Base-by-base conservation (phyloP, 2,113 vertebrate genomes). In the Pachypanchax playfairii region DNA sequence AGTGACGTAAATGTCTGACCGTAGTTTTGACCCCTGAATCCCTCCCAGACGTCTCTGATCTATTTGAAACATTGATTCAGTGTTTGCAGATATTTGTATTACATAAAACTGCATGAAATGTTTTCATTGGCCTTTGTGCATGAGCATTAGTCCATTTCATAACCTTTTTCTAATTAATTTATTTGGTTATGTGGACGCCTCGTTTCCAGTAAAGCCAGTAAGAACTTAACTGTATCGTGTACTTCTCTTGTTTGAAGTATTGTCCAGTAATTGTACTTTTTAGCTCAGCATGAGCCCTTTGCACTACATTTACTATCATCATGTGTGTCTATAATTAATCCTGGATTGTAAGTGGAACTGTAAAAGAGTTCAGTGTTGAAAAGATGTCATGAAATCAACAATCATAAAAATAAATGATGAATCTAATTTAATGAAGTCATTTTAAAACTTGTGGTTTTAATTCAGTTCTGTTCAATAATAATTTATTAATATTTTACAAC, bases 231-330 rank as follows among this genome's bases (percentile, higher is more conserved):
- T 20, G 43, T 20, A 15, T 46, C 21, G 2, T n/a, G n/a, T n/a
- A 3, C 3, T 57, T 52, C 18, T 11, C 22, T 26, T 14, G 15
- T 25, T 56, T 59, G 29, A 36, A 59, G 21, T 26, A 11, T 70
- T 36, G 47, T 5, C 26, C 18, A 21, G 31, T 21, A 48, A 5
- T 46, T 62, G 38, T 35, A 55, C 17, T 26, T 53, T 14, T 58
- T 44, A 26, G 38, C 39, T 58, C 33, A 49, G 54, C 43, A 57
- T 38, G 26, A 65, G 24, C 29, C 33, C 20, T 71, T 79, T 77
- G 50, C 65, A 72, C 70, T 75, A 74, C 64, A 50, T 0, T 38
- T 41, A 50, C 21, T 35, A 61, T 52, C 38, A 44, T 10, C 25
- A 38, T 25, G 26, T 41, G 11, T 17, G 14, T 28, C 28, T 50